Base-by-base conservation (phyloP, 2,888 invertebrate genomes). In the Thecocarcelia acutangulata region DNA sequence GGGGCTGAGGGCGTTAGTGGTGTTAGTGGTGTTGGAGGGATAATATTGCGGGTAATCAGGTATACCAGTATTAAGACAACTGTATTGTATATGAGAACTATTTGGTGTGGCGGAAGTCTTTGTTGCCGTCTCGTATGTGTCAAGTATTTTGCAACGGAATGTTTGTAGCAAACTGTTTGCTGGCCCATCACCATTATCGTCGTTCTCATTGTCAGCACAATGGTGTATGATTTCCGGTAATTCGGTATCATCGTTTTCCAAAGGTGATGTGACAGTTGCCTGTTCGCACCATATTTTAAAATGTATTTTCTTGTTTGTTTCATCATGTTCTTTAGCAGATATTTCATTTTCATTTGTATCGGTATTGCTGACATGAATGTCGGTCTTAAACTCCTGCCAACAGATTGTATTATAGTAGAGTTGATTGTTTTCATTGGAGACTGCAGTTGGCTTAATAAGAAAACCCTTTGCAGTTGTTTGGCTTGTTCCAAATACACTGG, bases 141-240 rank as follows among this genome's bases (percentile, higher is more conserved):
- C 87, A 83, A 88, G 85, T 84, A 85, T 33, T 33, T 33, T 86
- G 83, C 89, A 89, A 75, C 86, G 90, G 88, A 90, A 89, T 89
- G 89, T 88, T 58, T 85, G 84, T 69, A 68, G 63, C 15, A 81
- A 59, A 61, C n/a, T 61, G 17, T 44, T 28, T 70, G 58, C 33
- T 21, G 50, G 33, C n/a, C 19, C 15, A 3, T 15, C 13, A 52
- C n/a, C 61, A 59, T 13, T 19, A 61, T n/a, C 58, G 63, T 37
- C 21, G 64, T 15, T 56, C 54, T 50, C 44, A 50, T 46, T 61
- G 11, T 46, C 48, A 40, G 40, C 37, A 48, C 48, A 40, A 72
- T 44, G 21, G 40, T 15, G 68, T 50, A 42, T 17, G 42, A 56
- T 64, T 17, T 44, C 15, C 12, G 42, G 72, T 40, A 59, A 74